phyloP scores from a whole-genome alignment of 2,888 invertebrate genomes.

The Byasa hedistus region DNA sequence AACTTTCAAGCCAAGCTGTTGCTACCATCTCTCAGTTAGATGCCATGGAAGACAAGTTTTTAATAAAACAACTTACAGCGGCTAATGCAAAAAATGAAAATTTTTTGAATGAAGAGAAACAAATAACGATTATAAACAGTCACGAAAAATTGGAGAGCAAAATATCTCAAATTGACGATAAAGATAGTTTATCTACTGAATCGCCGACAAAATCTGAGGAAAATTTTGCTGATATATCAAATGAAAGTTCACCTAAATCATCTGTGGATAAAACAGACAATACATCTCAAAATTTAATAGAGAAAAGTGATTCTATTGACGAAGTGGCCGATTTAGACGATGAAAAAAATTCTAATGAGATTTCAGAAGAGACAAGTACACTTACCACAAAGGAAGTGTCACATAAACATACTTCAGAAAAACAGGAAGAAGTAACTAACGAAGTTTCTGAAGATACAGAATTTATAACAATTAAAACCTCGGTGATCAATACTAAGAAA shows the following conservation, averaged over 20 bases:
- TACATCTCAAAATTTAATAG: constrained; percentile 5
- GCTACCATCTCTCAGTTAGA: constrained; percentile 59
- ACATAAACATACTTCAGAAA: background rate
- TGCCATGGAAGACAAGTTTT: constrained; percentile 66
- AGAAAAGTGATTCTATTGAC: constrained; percentile 1
- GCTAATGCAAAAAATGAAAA: constrained; percentile 63
- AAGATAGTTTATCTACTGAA: constrained; percentile 42
- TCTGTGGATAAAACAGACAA: constrained; percentile 37
- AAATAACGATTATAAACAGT: constrained; percentile 36
- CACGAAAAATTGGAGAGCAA: constrained; percentile 1
- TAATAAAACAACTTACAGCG: constrained; percentile 53
- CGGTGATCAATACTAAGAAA: background rate
- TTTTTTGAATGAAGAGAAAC: constrained; percentile 55
- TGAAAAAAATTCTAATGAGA: background rate
- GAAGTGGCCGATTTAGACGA: constrained; percentile 19
- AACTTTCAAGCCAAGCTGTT: constrained; percentile 55
- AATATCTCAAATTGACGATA: constrained; percentile 34
- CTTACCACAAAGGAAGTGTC: background rate
- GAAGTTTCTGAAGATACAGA: background rate
- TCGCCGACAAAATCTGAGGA: constrained; percentile 65
- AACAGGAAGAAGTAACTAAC: background rate
- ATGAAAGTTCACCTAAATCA: constrained; percentile 57
- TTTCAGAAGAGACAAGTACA: background rate
- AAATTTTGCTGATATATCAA: constrained; percentile 64
- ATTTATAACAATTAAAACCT: background rate